These are phyloP conservation scores for Oscheius sp. DNA, from an alignment of 2,888 invertebrate genomes.

Conservation along the genomic window DNA sequence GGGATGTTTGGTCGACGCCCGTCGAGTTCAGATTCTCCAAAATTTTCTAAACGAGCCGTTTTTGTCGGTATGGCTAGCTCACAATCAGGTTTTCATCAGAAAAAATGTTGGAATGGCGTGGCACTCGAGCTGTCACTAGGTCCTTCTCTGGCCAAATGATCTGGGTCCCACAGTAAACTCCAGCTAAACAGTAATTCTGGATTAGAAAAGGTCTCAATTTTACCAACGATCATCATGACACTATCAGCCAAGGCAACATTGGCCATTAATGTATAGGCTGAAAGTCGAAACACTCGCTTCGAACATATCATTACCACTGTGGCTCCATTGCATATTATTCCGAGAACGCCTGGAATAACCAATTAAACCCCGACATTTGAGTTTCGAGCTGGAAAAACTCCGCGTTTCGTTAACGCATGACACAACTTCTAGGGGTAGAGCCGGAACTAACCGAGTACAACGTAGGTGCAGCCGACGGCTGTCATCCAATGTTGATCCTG, in stretches of 20 bases:
- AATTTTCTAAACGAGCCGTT: neutral
- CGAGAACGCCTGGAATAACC: slow-evolving; percentile 52
- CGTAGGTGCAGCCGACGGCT: slow-evolving; percentile 26
- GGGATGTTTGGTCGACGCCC: slow-evolving; percentile 26
- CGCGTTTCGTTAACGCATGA: neutral
- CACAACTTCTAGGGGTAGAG: neutral
- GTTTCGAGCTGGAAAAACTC: slow-evolving; percentile 5
- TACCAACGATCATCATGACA: slow-evolving; percentile 56
- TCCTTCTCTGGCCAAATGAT: slow-evolving; percentile 47
- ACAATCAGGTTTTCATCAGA: slow-evolving; percentile 33
- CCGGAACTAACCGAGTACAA: slow-evolving; percentile 25
- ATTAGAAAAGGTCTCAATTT: neutral
- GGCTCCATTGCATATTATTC: slow-evolving; percentile 63
- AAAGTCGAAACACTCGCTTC: slow-evolving; percentile 69
- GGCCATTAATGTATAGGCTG: slow-evolving; percentile 72
- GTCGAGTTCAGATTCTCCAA: slow-evolving; percentile 16
- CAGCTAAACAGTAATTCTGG: slow-evolving; percentile 41
- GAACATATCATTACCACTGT: slow-evolving; percentile 68
- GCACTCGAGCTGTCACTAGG: neutral
- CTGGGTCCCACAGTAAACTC: slow-evolving; percentile 54
- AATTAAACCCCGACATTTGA: slow-evolving; percentile 11
- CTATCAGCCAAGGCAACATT: slow-evolving; percentile 60
- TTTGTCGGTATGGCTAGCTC: neutral
- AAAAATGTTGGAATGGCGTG: slow-evolving; percentile 26
- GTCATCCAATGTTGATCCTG: slow-evolving; percentile 19